These are phyloP conservation scores for Sesamia inferens DNA, from an alignment of 2,888 invertebrate species.

Conservation along the genomic window DNA sequence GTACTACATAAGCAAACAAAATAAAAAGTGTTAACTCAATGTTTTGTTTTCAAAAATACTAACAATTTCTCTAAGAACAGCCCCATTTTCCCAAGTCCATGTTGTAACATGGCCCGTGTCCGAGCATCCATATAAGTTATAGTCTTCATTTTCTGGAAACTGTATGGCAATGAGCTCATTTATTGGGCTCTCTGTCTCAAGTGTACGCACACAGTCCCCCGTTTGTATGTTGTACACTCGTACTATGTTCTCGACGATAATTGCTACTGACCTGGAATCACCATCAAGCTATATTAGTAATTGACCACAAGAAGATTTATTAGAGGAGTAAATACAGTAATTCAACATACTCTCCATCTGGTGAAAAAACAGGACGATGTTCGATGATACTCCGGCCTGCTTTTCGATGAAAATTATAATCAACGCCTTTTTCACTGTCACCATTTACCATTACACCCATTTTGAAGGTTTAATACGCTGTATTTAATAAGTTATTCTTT, in stretches of 20 bases:
- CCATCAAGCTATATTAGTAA: slow-evolving; percentile 13
- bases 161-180: slow-evolving; percentile 79
- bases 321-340: not conserved
- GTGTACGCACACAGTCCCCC: slow-evolving; percentile 81
- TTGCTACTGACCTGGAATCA: slow-evolving; percentile 80
- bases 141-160: slow-evolving; percentile 82
- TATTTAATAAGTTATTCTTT: slow-evolving; percentile 30
- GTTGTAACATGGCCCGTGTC: slow-evolving; percentile 79
- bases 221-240: slow-evolving; percentile 86
- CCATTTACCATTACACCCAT: slow-evolving; percentile 78
- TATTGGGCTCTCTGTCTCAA: slow-evolving; percentile 80
- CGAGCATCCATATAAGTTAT: slow-evolving; percentile 85
- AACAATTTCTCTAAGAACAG: slow-evolving; percentile 84
- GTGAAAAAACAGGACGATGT: slow-evolving; percentile 83
- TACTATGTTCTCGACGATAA: slow-evolving; percentile 84
- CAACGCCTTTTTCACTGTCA: slow-evolving; percentile 60
- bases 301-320: not conserved
- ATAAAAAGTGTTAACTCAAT: not conserved
- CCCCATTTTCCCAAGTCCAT: slow-evolving; percentile 88
- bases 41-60: slow-evolving; percentile 50
- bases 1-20: not conserved
- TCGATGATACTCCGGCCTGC: slow-evolving; percentile 87
- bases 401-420: slow-evolving; percentile 82
- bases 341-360: slow-evolving; percentile 85
- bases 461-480: slow-evolving; percentile 54